Percentiles rank a stretch among this genome's conserved stretches.
Evolutionary conservation across 2,888 invertebrate genomes (phyloP).

Genomic region (Scrobipalpa costella): DNA sequence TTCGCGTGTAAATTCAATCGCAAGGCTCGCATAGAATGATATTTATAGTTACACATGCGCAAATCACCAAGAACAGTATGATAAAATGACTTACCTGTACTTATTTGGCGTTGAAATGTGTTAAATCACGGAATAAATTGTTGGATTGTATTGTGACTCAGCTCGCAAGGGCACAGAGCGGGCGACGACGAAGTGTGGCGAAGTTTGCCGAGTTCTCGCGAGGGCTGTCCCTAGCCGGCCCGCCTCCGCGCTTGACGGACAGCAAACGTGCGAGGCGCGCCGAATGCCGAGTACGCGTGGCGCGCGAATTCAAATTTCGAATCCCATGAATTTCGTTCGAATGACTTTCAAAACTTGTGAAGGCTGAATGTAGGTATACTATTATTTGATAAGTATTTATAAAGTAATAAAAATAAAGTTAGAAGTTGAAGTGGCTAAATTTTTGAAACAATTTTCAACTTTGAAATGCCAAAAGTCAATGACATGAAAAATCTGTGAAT

Average conservation of each 20-base stretch:
- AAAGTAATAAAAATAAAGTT: background rate
- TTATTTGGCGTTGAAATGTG: conserved; percentile 37
- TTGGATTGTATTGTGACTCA: conserved; percentile 63
- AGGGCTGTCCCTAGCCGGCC: conserved; percentile 54
- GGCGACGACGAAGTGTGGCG: conserved; percentile 61
- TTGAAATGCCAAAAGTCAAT: background rate
- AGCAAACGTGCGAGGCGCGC: conserved; percentile 65
- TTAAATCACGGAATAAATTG: conserved; percentile 39
- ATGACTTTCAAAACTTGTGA: conserved; percentile 39
- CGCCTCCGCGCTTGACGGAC: conserved; percentile 61
- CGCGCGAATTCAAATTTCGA: conserved; percentile 48
- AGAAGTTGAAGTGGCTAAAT: background rate
- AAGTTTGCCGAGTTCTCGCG: conserved; percentile 53
- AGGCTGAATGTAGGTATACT: conserved; percentile 46
- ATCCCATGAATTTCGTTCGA: conserved; percentile 45
- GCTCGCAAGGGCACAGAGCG: conserved; percentile 52
- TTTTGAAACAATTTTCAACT: background rate
- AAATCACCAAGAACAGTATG: conserved; percentile 30
- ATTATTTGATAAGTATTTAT: conserved; percentile 23
- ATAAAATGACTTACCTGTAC: conserved; percentile 54
- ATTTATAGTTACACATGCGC: conserved; percentile 31
- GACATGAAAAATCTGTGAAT: background rate
- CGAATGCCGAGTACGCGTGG: conserved; percentile 62
- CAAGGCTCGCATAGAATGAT: conserved; percentile 4
- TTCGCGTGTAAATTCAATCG: conserved; percentile 23